Evolutionary conservation across 2,888 invertebrate species (phyloP).

Genomic region (Neoaliturus tenellus): DNA sequence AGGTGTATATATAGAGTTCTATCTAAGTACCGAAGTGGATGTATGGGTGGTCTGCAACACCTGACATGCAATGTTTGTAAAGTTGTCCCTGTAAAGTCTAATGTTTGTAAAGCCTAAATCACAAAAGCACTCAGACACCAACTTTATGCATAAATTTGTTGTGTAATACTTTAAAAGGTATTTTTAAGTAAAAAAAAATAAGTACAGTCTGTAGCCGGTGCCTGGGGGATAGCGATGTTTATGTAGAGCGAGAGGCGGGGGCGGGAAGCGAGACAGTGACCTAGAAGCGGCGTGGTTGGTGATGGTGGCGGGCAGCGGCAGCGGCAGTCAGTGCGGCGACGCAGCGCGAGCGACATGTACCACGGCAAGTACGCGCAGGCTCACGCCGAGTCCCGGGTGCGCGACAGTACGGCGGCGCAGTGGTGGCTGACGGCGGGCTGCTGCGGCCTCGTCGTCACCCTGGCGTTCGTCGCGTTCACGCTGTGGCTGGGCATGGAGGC

Average conservation of each 20-base stretch:
- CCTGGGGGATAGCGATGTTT: too few relatives aligned
- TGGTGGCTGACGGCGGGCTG: constrained; percentile 68
- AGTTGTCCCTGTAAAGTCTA: too few relatives aligned
- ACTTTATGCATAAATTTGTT: too few relatives aligned
- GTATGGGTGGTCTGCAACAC: too few relatives aligned
- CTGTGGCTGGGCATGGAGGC: constrained; percentile 67
- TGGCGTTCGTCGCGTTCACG: constrained; percentile 67
- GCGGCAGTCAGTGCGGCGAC: constrained; percentile 40
- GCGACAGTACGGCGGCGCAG: constrained; percentile 52
- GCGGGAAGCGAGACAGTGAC: constrained; percentile 39
- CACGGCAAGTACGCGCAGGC: constrained; percentile 37
- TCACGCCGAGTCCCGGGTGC: constrained; percentile 10
- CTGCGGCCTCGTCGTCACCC: constrained; percentile 66
- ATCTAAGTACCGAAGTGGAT: too few relatives aligned
- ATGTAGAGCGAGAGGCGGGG: constrained; percentile 6
- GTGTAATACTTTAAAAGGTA: too few relatives aligned
- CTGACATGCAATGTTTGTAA: too few relatives aligned
- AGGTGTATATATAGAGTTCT: too few relatives aligned
- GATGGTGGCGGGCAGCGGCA: neutral
- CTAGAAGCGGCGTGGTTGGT: neutral
- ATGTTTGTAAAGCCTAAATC: too few relatives aligned
- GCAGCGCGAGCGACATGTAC: constrained; percentile 42
- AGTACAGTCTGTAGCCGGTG: too few relatives aligned
- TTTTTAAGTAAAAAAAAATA: too few relatives aligned
- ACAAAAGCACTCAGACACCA: too few relatives aligned